These are phyloP conservation scores for Phalacrocorax aristotelis DNA, from an alignment of 2,113 vertebrate genomes.

Conservation along the genomic window DNA sequence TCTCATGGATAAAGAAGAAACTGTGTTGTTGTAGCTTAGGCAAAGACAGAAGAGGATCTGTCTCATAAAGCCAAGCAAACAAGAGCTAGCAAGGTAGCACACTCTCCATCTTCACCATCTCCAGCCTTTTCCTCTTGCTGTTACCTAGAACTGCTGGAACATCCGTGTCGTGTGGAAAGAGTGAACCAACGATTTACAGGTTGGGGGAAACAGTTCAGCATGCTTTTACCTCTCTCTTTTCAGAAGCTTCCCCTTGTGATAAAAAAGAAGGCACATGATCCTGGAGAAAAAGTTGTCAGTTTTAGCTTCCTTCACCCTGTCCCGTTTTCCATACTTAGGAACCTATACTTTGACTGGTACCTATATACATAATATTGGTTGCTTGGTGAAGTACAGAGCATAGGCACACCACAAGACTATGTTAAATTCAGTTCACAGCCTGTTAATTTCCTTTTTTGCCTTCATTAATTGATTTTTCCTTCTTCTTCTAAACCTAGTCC, in stretches of 20 bases:
- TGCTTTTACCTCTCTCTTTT: background rate
- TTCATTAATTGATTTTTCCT: background rate
- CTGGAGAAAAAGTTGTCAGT: background rate
- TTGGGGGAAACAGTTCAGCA: fast-evolving
- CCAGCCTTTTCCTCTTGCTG: background rate
- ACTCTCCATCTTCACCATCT: background rate
- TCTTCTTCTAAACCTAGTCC: background rate
- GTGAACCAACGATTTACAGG: background rate
- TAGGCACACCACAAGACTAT: background rate
- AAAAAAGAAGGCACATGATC: background rate
- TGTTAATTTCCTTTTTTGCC: background rate
- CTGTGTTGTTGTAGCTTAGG: background rate
- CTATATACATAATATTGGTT: background rate
- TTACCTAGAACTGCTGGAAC: background rate
- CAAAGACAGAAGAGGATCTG: background rate
- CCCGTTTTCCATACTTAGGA: background rate
- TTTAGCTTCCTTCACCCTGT: background rate
- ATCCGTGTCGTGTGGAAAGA: background rate
- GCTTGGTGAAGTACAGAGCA: background rate
- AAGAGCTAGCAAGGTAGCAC: background rate
- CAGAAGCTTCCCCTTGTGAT: background rate
- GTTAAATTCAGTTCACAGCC: background rate
- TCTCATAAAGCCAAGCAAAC: background rate
- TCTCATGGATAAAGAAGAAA: background rate
- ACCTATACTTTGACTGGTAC: background rate